These are phyloP conservation scores for Ptychochromis oligacanthus DNA, from an alignment of 2,113 vertebrate genomes.

Conservation along the genomic window DNA sequence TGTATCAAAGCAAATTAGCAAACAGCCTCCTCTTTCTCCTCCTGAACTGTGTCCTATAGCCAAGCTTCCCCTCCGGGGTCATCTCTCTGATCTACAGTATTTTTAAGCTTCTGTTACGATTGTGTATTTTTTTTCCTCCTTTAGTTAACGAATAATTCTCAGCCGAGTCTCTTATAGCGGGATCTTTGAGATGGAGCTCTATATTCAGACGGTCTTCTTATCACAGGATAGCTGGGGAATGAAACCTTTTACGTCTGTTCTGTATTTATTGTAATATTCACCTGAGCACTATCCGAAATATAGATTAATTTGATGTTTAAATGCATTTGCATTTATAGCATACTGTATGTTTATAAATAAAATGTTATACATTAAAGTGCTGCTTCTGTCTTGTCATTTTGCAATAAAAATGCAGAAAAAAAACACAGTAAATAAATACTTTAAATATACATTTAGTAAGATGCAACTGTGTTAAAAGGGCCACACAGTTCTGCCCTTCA, in stretches of 20 bases:
- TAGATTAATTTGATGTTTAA: constrained; percentile 85
- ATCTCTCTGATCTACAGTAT: constrained; percentile 79
- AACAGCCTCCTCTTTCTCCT: constrained; percentile 33
- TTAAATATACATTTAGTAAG: not conserved
- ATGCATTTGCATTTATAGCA: constrained; percentile 91
- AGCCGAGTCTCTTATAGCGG: constrained; percentile 71
- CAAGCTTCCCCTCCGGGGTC: constrained; percentile 66
- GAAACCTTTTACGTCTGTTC: constrained; percentile 78
- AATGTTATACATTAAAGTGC: constrained; percentile 80
- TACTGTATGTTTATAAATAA: constrained; percentile 99
- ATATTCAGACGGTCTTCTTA: constrained; percentile 62
- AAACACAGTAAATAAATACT: not conserved
- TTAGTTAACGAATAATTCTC: constrained; percentile 71
- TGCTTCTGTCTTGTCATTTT: constrained; percentile 7
- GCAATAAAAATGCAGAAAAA: not conserved
- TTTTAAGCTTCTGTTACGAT: constrained; percentile 77
- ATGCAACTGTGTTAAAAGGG: not conserved
- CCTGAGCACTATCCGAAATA: constrained; percentile 85
- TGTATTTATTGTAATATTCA: constrained; percentile 98
- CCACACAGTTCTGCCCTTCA: not conserved
- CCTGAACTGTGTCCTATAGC: constrained; percentile 43
- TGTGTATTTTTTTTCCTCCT: constrained; percentile 76
- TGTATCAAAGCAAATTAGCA: constrained; percentile 56
- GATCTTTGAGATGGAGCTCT: constrained; percentile 68
- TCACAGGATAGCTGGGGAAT: constrained; percentile 72